Evolutionary conservation across 2,797 vertebrate genomes (phyloP), one percentile per base, ranked within the genome.

Genomic region (Apogon talboti): DNA sequence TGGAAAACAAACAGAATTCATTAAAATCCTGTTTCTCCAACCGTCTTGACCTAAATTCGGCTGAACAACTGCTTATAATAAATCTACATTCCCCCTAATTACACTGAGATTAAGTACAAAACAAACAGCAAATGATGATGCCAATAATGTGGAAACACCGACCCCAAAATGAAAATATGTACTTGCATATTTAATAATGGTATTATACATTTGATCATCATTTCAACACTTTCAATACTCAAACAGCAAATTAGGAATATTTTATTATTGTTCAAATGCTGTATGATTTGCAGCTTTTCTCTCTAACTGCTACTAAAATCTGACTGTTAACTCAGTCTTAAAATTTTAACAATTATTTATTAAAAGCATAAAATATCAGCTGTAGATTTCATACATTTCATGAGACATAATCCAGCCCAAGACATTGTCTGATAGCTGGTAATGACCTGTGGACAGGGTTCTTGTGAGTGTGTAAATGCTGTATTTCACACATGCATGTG

Each of bases 401-500:
- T 7, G 28, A 50, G 49, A 33, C 14, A 62, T 6, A 54, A 14
- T 44, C 12, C 11, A 44, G 14, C 9, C 33, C 43, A 16, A 21
- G 7, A 54, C 4, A 62, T 41, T 2, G 12, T 53, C 7, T 43
- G 18, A 1, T 49, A 48, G 50, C 60, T 58, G 43, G 15, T 64
- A 58, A 72, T 60, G 63, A 48, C 45, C 38, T 54, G 33, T 11
- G 28, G 8, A 28, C 11, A 19, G 64, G 64, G 16, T 54, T 16
- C 52, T 44, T 24, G 58, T 28, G 30, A 33, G 47, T 21, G 43
- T 50, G 24, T 74, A 59, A 78, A 70, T 53, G 78, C 3, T 46
- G 44, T 50, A n/a, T 21, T 21, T n/a, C 35, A 62, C 43, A 40
- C 18, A 40, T 19, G 11, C 37, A 41, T 48, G 50, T 28, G 54